phyloP scores from a whole-genome alignment of 2,888 invertebrate genomes.

The Exocentrus adspersus region DNA sequence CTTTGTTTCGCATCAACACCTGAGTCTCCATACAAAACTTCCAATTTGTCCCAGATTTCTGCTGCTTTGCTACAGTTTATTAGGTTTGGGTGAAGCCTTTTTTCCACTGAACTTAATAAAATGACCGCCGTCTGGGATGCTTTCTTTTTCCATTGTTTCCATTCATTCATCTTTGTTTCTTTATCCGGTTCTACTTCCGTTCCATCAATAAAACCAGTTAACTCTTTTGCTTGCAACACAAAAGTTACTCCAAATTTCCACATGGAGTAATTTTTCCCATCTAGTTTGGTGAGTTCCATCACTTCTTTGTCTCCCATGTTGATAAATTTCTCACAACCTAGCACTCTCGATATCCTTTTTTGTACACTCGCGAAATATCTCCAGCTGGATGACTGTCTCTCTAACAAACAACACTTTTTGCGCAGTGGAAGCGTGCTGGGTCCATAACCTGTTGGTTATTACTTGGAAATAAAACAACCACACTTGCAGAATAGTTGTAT shows the following conservation, averaged over 20 bases:
- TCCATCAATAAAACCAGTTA: too few relatives aligned
- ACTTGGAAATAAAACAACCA: too few relatives aligned
- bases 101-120: too few relatives aligned
- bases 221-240: conserved; percentile 19
- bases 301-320: not conserved
- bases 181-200: too few relatives aligned
- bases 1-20: conserved; percentile 12
- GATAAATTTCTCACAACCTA: not conserved
- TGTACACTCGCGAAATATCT: not conserved
- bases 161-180: too few relatives aligned
- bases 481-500: too few relatives aligned
- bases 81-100: too few relatives aligned
- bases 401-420: conserved; percentile 46
- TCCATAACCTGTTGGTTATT: conserved; percentile 78
- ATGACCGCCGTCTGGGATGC: too few relatives aligned
- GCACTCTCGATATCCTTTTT: not conserved
- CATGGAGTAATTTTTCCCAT: conserved; percentile 24
- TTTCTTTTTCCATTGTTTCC: too few relatives aligned
- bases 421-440: conserved; percentile 87
- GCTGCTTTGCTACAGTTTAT: not conserved
- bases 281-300: conserved; percentile 22
- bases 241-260: conserved; percentile 29
- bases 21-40: conserved; percentile 9
- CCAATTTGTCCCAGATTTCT: conserved; percentile 7
- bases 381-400: not conserved